Evolutionary conservation across 2,888 invertebrate genomes (phyloP).

Genomic region (Automeris io): DNA sequence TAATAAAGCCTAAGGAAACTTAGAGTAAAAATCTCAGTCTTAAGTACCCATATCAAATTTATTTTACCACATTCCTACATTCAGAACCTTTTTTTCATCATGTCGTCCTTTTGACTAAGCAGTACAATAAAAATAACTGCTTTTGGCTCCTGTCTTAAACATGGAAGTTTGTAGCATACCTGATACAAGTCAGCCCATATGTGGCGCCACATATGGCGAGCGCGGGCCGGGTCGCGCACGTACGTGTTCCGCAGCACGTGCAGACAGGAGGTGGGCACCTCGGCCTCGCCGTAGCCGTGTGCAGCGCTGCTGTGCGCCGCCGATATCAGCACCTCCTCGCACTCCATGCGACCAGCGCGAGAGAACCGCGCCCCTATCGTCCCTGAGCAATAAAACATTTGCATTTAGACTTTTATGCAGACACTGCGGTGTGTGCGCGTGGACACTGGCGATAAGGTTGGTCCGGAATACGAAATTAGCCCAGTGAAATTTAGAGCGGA

Average conservation of each 20-base stretch:
- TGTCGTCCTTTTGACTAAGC: too few relatives aligned
- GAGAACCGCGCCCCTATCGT: slow-evolving; percentile 73
- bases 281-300: slow-evolving; percentile 66
- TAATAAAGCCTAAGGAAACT: too few relatives aligned
- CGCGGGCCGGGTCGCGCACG: slow-evolving; percentile 55
- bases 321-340: slow-evolving; percentile 77
- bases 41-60: too few relatives aligned
- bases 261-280: slow-evolving; percentile 59
- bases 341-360: slow-evolving; percentile 75
- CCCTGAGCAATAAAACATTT: slow-evolving; percentile 31
- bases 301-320: slow-evolving; percentile 67
- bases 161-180: slow-evolving; percentile 35
- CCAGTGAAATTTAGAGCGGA: too few relatives aligned
- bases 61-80: too few relatives aligned
- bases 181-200: slow-evolving; percentile 67
- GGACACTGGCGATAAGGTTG: too few relatives aligned
- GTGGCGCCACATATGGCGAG: slow-evolving; percentile 59
- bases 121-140: too few relatives aligned
- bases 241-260: slow-evolving; percentile 61
- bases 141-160: too few relatives aligned
- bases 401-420: not conserved
- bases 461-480: too few relatives aligned
- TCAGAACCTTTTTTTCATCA: too few relatives aligned
- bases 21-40: too few relatives aligned
- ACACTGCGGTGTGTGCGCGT: too few relatives aligned